Base-by-base conservation (phyloP, 2,113 vertebrate genomes). In the Bolborhynchus lineola region DNA sequence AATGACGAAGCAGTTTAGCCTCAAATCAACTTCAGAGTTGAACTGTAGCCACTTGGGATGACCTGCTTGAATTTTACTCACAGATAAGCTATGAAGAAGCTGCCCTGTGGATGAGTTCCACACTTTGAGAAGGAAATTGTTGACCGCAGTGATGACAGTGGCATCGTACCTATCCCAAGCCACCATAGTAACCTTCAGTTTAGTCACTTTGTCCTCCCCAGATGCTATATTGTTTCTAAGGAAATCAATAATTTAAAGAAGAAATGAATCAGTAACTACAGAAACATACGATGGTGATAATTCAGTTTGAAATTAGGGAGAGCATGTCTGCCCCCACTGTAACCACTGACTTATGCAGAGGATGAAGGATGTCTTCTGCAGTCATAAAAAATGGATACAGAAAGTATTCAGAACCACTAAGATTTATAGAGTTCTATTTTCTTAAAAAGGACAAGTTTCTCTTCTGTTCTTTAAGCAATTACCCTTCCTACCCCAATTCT, bases 151-250 rank as follows among this genome's bases (percentile, higher is more conserved):
- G 97, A 99, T 99, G 96, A 99, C 98, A 0, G 98, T 98, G 74
- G 96, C 96, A 59, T 99, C 99, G 0, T 97, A 98, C 23, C 99
- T 99, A 97, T 99, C 99, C 99, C 99, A 99, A 31, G 99, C 99
- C 60, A 99, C 99, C 99, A 99, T 99, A 33, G 99, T 99, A 72
- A 99, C 99, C 94, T 99, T 99, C 95, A 99, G 98, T 94, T 99
- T 99, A 63, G 98, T 98, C 59, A 98, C 97, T 96, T 99, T 99
- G 96, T 99, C 99, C 90, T 99, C 99, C 17, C 97, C 97, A 83
- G 97, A 98, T 33, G 95, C 80, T 49, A 97, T 82, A 42, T 92
- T 86, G 97, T 97, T 98, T 96, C 99, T 99, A 89, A 53, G 94
- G 46, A 92, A 95, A 95, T 91, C 31, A 80, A 78, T 77, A 79